A percentile compares a stretch with the other conserved stretches of the same genome.
Evolutionary conservation across 2,113 vertebrate species (phyloP).

Genomic region (Corythaeola cristata): DNA sequence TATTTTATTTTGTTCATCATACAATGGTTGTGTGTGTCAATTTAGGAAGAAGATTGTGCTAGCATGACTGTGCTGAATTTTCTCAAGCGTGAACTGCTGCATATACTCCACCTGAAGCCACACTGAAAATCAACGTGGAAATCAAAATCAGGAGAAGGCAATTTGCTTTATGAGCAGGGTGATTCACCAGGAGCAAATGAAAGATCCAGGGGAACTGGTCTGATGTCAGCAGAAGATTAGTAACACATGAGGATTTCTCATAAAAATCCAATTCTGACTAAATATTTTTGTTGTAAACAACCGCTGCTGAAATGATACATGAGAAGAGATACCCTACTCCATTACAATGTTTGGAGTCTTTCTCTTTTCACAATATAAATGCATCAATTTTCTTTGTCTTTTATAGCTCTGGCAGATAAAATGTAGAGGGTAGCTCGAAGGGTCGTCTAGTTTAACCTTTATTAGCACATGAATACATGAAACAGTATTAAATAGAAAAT

Average conservation of each 20-base stretch:
- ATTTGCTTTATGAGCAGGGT: constrained; percentile 48
- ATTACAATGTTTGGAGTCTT: background rate
- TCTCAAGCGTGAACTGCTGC: background rate
- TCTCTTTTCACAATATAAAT: constrained; percentile 30
- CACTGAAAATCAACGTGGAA: constrained; percentile 2
- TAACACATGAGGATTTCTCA: constrained; percentile 57
- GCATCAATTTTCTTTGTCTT: constrained; percentile 43
- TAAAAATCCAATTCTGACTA: constrained; percentile 58
- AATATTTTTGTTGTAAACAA: constrained; percentile 65
- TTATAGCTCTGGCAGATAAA: constrained; percentile 30
- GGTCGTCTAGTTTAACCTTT: constrained; percentile 37
- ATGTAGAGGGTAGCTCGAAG: constrained; percentile 6
- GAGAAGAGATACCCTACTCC: background rate
- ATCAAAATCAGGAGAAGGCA: constrained; percentile 41
- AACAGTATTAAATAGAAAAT: constrained; percentile 39
- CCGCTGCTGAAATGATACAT: constrained; percentile 27
- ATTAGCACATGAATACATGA: constrained; percentile 55
- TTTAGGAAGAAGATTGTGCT: background rate
- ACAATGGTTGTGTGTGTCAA: background rate
- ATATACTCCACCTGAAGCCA: constrained; percentile 7
- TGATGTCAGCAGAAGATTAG: constrained; percentile 64
- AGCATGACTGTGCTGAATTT: constrained; percentile 24
- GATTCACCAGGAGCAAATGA: constrained; percentile 55
- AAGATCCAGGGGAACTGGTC: constrained; percentile 42
- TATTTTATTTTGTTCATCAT: background rate